Evolutionary conservation across 2,113 vertebrate genomes (phyloP).

Genomic region (Sapajus apella): DNA sequence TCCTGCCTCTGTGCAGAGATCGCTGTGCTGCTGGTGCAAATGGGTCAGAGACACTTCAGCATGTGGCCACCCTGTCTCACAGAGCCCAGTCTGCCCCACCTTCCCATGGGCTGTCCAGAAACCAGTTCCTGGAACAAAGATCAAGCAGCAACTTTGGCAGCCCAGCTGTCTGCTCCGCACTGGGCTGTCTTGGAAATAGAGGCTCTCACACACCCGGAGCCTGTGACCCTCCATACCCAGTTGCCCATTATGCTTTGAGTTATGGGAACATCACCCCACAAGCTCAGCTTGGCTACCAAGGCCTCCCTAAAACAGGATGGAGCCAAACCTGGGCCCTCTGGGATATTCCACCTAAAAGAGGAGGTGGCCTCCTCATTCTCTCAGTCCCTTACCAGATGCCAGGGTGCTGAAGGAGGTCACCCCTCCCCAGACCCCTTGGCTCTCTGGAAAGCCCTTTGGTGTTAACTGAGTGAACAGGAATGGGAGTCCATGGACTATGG

Average conservation of each 20-base stretch:
- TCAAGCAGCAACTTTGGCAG: background rate
- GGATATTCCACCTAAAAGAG: background rate
- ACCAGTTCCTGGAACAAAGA: background rate
- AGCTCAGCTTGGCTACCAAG: background rate
- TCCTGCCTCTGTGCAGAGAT: background rate
- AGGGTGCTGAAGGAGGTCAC: background rate
- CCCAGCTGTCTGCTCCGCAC: background rate
- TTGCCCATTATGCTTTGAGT: background rate
- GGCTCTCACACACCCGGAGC: background rate
- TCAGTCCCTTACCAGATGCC: background rate
- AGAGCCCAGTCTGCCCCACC: background rate
- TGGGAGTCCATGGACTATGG: background rate
- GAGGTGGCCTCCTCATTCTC: background rate
- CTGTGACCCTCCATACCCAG: background rate
- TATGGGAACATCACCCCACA: background rate
- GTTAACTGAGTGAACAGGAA: background rate
- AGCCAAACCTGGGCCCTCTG: background rate
- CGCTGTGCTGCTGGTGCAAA: background rate
- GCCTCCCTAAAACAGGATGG: background rate
- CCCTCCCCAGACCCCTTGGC: background rate
- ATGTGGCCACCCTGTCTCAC: rapidly evolving
- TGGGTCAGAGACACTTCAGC: background rate
- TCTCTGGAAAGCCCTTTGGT: background rate
- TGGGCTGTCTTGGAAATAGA: background rate
- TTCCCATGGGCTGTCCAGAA: background rate